Percentiles rank a stretch among this genome's conserved stretches.
These are phyloP conservation scores for Rhynchotus rufescens DNA, from an alignment of 2,797 vertebrate genomes.

Conservation along the genomic window DNA sequence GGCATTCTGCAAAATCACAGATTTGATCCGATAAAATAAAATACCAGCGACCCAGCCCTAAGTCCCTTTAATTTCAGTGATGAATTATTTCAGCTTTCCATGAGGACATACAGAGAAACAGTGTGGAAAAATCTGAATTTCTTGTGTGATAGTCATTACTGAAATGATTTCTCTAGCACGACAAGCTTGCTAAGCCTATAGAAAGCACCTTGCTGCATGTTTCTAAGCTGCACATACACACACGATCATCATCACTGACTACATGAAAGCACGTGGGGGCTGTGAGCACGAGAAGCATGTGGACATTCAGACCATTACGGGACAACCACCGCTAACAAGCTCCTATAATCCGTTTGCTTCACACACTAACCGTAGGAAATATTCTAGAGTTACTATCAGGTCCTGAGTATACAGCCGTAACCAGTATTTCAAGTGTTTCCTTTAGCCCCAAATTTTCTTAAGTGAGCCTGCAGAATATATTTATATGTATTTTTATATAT, in stretches of 20 bases:
- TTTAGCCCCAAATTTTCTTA: background rate
- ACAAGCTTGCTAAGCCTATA: background rate
- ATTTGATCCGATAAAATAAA: background rate
- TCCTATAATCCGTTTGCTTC: fast-evolving
- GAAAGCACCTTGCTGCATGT: background rate
- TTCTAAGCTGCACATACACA: background rate
- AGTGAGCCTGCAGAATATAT: background rate
- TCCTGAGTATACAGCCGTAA: constrained; percentile 60
- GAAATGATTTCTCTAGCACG: background rate
- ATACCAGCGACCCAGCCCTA: background rate
- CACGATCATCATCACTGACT: background rate
- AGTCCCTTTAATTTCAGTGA: background rate
- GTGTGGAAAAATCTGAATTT: background rate
- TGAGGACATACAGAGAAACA: background rate
- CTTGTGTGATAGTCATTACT: background rate
- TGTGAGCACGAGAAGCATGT: fast-evolving
- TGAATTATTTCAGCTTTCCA: background rate
- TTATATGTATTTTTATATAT: background rate
- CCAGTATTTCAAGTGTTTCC: constrained; percentile 8
- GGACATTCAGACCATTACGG: background rate
- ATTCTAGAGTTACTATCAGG: background rate
- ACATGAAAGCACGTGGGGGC: fast-evolving
- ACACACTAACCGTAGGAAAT: background rate
- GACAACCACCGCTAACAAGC: background rate
- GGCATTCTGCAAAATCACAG: background rate